Percentiles rank a stretch among this genome's conserved stretches.
Conservation (phyloP, 2,888 invertebrate species). For the Acanthacorydalis orientalis region DNA sequence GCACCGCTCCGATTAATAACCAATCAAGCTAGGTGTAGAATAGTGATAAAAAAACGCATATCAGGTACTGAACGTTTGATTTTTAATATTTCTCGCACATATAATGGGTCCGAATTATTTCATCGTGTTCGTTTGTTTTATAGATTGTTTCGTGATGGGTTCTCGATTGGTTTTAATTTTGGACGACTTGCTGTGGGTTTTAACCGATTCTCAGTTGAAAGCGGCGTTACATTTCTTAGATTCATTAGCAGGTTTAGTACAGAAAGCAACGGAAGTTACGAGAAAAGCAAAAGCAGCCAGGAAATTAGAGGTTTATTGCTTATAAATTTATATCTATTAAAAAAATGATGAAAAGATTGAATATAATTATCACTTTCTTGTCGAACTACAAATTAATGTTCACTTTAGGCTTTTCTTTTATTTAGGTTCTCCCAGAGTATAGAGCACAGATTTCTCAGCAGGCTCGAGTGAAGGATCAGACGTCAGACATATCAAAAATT, state of each 20-base stretch:
- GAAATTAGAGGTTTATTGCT: constrained; percentile 49
- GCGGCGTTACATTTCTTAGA: constrained; percentile 83
- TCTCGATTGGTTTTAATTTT: constrained; percentile 82
- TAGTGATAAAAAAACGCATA: constrained; percentile 87
- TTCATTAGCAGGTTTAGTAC: constrained; percentile 66
- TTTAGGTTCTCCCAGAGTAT: constrained; percentile 51
- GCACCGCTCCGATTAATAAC: constrained; percentile 85
- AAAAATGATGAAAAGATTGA: not conserved
- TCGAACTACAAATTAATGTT: not conserved
- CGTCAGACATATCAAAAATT: constrained; percentile 35
- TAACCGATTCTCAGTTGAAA: constrained; percentile 89
- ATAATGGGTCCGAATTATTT: constrained; percentile 1
- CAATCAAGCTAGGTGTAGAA: constrained; percentile 85
- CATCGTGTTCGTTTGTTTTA: constrained; percentile 13
- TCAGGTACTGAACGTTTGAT: constrained; percentile 65
- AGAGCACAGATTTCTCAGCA: constrained; percentile 52
- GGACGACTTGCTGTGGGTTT: constrained; percentile 92
- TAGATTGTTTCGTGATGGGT: constrained; percentile 86
- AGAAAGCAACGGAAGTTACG: constrained; percentile 62
- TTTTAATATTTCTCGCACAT: constrained; percentile 9
- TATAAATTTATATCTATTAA: not conserved
- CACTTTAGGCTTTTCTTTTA: constrained; percentile 7
- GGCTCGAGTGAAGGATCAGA: constrained; percentile 26
- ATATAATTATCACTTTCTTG: not conserved
- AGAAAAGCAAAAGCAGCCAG: constrained; percentile 68